Evolutionary conservation across 1,140 invertebrate species (phyloP).

Genomic region (Pachyrhynchus sulphureomaculatus): DNA sequence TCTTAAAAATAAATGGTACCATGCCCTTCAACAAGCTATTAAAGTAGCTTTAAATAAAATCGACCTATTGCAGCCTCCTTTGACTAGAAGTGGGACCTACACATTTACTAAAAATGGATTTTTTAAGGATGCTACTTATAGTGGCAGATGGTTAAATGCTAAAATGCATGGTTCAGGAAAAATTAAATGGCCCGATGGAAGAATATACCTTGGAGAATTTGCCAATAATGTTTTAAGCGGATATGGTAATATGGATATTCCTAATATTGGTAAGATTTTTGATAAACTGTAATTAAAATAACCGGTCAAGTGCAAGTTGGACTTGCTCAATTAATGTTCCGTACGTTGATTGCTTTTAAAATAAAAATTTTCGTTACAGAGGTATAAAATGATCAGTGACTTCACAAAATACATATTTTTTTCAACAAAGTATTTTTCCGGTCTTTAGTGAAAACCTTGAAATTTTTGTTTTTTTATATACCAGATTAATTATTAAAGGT

Average conservation of each 20-base stretch:
- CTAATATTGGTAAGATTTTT: constrained; percentile 54
- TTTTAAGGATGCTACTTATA: constrained; percentile 78
- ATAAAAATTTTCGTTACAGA: too few species aligned
- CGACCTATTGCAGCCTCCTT: constrained; percentile 62
- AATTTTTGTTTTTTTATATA: too few species aligned
- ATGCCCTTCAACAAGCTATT: constrained; percentile 66
- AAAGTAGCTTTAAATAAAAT: constrained; percentile 59
- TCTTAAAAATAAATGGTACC: constrained; percentile 79
- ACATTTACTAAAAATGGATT: constrained; percentile 61
- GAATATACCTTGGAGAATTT: constrained; percentile 77
- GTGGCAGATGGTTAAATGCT: constrained; percentile 74
- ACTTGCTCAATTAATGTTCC: too few species aligned
- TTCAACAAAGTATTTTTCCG: too few species aligned
- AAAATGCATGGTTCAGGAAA: constrained; percentile 81
- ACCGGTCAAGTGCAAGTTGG: too few species aligned
- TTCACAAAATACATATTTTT: too few species aligned
- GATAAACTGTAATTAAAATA: too few species aligned
- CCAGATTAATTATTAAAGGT: too few species aligned
- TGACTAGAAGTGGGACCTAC: constrained; percentile 68
- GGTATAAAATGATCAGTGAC: too few species aligned
- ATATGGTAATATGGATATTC: constrained; percentile 68
- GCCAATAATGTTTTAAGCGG: constrained; percentile 74
- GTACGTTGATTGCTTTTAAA: too few species aligned
- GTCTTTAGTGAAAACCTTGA: too few species aligned
- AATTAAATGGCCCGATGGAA: constrained; percentile 79